Conservation (phyloP, 1,140 invertebrate species). For the Anoplolepis gracilipes region DNA sequence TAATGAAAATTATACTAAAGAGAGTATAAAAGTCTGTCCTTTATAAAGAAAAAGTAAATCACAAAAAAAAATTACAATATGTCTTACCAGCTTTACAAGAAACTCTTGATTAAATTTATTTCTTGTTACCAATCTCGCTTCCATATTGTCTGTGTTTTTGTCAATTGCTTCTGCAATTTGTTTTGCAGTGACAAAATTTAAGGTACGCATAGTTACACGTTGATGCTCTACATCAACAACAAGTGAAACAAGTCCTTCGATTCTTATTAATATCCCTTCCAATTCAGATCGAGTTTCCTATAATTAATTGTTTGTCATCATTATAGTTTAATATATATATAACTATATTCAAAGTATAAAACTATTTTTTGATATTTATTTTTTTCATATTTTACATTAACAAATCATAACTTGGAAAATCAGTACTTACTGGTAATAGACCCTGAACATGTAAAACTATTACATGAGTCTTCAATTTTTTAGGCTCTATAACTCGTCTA, state of each 20-base stretch:
- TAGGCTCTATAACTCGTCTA: conserved; percentile 83
- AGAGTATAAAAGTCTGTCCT: not conserved
- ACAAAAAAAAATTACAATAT: not conserved
- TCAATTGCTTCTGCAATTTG: conserved; percentile 84
- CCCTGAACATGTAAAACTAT: conserved; percentile 83
- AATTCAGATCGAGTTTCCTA: conserved; percentile 84
- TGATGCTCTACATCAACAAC: conserved; percentile 86
- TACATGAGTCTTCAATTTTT: conserved; percentile 84
- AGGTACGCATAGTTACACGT: conserved; percentile 84
- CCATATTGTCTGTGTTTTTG: conserved; percentile 82
- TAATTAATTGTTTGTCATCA: conserved; percentile 36
- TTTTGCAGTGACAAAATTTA: conserved; percentile 82
- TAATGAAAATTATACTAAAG: not conserved
- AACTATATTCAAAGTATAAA: not conserved
- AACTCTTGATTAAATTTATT: conserved; percentile 86
- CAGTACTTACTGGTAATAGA: conserved; percentile 80
- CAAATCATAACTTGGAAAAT: not conserved
- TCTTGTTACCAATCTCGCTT: conserved; percentile 84
- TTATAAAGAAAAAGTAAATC: not conserved
- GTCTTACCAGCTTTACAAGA: conserved; percentile 82
- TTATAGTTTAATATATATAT: not conserved
- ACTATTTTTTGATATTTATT: not conserved
- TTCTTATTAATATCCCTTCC: conserved; percentile 83
- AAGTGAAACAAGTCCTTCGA: conserved; percentile 84
- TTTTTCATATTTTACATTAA: not conserved